Conservation (phyloP, 2,113 vertebrate genomes). For the Synchiropus splendidus region DNA sequence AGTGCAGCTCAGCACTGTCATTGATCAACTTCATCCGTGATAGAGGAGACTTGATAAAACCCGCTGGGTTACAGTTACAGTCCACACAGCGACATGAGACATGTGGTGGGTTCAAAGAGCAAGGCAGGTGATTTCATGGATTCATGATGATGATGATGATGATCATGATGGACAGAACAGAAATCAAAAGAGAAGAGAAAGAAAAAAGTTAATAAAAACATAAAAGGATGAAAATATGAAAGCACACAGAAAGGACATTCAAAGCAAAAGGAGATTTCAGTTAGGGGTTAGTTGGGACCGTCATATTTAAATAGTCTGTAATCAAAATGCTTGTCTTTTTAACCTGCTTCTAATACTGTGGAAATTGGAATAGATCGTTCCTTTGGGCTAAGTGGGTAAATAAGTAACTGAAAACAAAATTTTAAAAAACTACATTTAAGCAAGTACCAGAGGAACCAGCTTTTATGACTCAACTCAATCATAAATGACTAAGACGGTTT, state of each 20-base stretch:
- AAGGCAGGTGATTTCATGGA: constrained; percentile 32
- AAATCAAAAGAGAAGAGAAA: constrained; percentile 41
- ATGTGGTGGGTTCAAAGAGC: constrained; percentile 15
- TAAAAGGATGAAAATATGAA: constrained; percentile 43
- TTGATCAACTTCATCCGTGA: constrained; percentile 73
- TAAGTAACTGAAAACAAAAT: too few species aligned
- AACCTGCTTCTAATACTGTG: too few species aligned
- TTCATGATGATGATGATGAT: constrained; percentile 25
- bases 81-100: constrained; percentile 8
- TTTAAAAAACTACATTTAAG: too few species aligned
- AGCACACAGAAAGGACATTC: constrained; percentile 29
- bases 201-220: constrained; percentile 50
- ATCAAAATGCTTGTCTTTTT: too few species aligned
- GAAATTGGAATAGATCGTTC: too few species aligned
- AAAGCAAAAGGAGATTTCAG: too few species aligned
- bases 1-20: constrained; percentile 76
- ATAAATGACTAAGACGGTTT: too few species aligned
- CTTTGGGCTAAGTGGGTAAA: too few species aligned
- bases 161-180: constrained; percentile 34
- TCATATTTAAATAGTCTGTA: too few species aligned
- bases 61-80: constrained; percentile 59
- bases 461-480: too few species aligned
- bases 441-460: too few species aligned
- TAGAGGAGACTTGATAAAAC: constrained; percentile 80
- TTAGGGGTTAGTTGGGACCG: too few species aligned